A percentile compares a stretch with the other conserved stretches of the same genome.
Conservation (phyloP, 2,113 vertebrate species). For the Crotalus helleri region DNA sequence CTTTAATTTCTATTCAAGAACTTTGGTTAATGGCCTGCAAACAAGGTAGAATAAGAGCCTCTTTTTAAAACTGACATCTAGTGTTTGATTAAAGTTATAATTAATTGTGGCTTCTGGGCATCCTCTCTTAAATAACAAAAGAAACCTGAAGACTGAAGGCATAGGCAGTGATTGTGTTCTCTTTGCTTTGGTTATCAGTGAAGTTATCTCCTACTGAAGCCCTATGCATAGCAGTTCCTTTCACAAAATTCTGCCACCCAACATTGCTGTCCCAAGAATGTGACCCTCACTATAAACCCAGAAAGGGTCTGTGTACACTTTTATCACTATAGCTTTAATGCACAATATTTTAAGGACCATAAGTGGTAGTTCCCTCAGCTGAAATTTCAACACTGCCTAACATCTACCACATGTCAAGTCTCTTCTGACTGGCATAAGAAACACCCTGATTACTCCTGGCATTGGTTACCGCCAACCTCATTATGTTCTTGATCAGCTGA, state of each 20-base stretch:
- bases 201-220: neutral
- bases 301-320: neutral
- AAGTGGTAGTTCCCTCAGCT: neutral
- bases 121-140: neutral
- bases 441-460: neutral
- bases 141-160: neutral
- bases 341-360: neutral
- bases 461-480: neutral
- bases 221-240: too few species aligned
- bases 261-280: neutral
- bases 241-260: neutral
- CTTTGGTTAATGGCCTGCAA: neutral
- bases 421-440: neutral
- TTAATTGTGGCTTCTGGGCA: neutral
- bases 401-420: neutral
- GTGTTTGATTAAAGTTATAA: neutral
- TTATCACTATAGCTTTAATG: neutral
- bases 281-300: neutral
- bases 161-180: neutral
- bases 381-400: neutral
- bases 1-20: neutral
- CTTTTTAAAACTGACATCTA: neutral
- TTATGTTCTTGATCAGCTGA: neutral
- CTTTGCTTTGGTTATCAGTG: neutral
- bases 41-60: neutral